phyloP scores from a whole-genome alignment of 2,113 vertebrate species.

The Corythoichthys intestinalis region DNA sequence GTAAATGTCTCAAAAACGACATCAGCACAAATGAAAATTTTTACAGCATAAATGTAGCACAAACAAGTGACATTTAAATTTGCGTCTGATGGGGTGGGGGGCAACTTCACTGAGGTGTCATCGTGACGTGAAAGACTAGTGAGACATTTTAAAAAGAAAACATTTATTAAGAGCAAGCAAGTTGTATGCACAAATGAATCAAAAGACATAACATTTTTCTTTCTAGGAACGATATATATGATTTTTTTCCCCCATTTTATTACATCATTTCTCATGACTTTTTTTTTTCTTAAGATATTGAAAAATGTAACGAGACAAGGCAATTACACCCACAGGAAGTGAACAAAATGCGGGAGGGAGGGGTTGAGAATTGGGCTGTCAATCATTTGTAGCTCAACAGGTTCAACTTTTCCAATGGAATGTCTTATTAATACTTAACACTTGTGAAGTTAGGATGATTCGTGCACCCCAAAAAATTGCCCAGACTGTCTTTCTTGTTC shows the following conservation, averaged over 20 bases:
- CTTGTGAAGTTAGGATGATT: not conserved
- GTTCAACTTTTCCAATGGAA: not conserved
- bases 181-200: constrained; percentile 34
- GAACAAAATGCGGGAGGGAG: not conserved
- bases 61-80: too few species aligned
- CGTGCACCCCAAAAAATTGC: not conserved
- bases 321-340: not conserved
- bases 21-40: too few species aligned
- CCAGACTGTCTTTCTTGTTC: not conserved
- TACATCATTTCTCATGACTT: not conserved
- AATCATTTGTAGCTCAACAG: not conserved
- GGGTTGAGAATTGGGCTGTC: not conserved
- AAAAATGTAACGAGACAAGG: constrained; percentile 1
- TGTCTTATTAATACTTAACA: not conserved
- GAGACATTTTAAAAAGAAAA: constrained; percentile 38
- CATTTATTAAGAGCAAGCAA: constrained; percentile 69
- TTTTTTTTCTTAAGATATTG: not conserved
- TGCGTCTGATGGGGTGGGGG: too few species aligned
- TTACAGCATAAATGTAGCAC: too few species aligned
- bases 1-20: too few species aligned
- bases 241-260: not conserved
- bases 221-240: not conserved
- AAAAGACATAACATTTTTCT: constrained; percentile 23
- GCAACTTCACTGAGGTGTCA: too few species aligned
- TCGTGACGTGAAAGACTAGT: not conserved